phyloP scores from a whole-genome alignment of 1,140 invertebrate genomes.

The Orchesella cincta region DNA sequence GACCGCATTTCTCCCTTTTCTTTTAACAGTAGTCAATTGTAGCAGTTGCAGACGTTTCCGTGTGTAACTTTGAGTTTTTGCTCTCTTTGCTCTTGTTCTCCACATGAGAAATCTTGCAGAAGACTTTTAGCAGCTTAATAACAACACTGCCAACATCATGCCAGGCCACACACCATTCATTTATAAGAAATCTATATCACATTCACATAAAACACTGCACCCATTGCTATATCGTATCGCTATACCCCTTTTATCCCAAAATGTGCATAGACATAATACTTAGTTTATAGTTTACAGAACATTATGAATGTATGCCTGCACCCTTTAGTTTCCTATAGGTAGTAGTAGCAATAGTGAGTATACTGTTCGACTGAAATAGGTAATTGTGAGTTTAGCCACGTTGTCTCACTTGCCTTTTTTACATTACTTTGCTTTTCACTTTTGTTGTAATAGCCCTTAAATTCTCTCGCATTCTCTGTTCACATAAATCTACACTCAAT shows the following conservation, averaged over 20 bases:
- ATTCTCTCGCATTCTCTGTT: too few species aligned
- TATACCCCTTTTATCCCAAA: background rate
- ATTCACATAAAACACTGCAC: background rate
- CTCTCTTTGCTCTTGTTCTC: background rate
- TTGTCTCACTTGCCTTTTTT: conserved; percentile 18
- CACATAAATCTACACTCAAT: background rate
- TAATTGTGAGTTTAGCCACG: conserved; percentile 23
- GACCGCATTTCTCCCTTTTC: conserved; percentile 14
- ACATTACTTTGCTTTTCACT: conserved; percentile 7
- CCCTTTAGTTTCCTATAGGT: background rate
- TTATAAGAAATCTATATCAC: background rate
- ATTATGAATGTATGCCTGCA: conserved; percentile 1
- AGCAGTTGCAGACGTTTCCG: background rate
- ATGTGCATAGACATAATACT: too few species aligned
- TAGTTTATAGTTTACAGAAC: background rate
- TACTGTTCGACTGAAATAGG: background rate
- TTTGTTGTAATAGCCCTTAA: too few species aligned
- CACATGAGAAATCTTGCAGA: background rate
- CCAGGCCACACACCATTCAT: background rate
- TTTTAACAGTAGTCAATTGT: background rate
- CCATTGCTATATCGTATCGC: too few species aligned
- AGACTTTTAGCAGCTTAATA: background rate
- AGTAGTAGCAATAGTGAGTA: too few species aligned
- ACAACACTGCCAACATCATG: background rate
- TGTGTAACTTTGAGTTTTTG: conserved; percentile 6